Evolutionary conservation across 2,888 invertebrate genomes (phyloP), one percentile per base, ranked within the genome.

Genomic region (Gonocerus acuteangulatus): DNA sequence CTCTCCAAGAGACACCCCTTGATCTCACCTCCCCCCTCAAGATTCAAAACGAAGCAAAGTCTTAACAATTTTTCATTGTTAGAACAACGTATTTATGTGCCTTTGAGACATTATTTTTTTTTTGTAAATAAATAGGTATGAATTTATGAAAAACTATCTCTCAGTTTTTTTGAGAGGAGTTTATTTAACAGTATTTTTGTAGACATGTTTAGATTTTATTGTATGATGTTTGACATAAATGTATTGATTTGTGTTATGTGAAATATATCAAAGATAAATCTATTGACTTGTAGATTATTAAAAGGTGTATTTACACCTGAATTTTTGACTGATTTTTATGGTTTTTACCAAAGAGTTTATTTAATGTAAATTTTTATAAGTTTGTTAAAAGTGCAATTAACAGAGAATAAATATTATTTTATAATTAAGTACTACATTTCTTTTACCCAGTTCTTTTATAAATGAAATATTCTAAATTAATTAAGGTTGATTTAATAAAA

Each of bases 1-100:
- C 56, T 9, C 16, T 45, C 4, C 76, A 77, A 66, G 75, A 76
- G 64, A 67, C 74, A 56, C 76, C 76, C 6, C 68, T 76, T 52
- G 76, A 76, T 63, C 69, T 76, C 68, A 78, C 72, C 62, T 71
- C 74, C 69, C 62, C 64, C 39, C 39, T 39, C 39, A 11, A 39
- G 13, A 11, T n/a, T 9, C 39, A 13, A 15, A 2, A 39, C 13
- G 39, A 39, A n/a, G 39, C 39, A 3, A 39, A 39, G 15, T 39
- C 39, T 9, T 39, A 39, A 13, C 39, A 3, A 32, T 11, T 32
- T 11, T 6, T 11, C 32, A 32, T n/a, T n/a, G n/a, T n/a, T n/a
- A n/a, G n/a, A n/a, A n/a, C n/a, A n/a, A n/a, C n/a, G n/a, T n/a
- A n/a, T 27, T 6, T 9, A 27, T 27, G 27, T 27, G 27, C 27